Percentiles rank a stretch among this genome's conserved stretches.
phyloP scores from a whole-genome alignment of 2,113 vertebrate species.

The Eudyptes chrysolophus region DNA sequence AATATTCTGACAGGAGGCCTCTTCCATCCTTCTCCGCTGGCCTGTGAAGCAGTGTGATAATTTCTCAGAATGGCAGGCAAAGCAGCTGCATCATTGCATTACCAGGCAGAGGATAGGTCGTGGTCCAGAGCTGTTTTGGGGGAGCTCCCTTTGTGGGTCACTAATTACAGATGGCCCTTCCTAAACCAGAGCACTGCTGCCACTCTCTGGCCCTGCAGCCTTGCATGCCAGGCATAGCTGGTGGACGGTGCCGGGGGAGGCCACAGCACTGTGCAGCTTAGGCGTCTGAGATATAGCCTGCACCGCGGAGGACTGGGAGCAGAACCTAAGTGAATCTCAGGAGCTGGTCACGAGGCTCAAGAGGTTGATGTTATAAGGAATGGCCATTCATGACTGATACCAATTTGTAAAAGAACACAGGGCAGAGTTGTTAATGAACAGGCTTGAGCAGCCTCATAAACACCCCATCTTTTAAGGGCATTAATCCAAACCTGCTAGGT shows the following conservation, averaged over 20 bases:
- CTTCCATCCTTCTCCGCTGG: not conserved
- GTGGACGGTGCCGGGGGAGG: too few species aligned
- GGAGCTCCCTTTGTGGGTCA: not conserved
- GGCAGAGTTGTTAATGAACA: not conserved
- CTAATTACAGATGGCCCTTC: not conserved
- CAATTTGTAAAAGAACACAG: not conserved
- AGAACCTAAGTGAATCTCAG: not conserved
- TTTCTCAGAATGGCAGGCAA: not conserved
- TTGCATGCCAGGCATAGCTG: not conserved
- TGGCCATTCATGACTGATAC: not conserved
- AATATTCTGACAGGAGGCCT: not conserved
- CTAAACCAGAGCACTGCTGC: not conserved
- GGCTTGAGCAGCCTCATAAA: not conserved
- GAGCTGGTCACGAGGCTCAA: not conserved
- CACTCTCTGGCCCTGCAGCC: not conserved
- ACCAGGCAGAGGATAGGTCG: not conserved
- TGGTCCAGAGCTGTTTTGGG: not conserved
- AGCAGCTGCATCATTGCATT: too few species aligned
- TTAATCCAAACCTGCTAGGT: not conserved
- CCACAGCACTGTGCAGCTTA: rapidly evolving
- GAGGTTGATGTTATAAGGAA: not conserved
- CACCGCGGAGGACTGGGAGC: not conserved
- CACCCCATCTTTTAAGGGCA: not conserved
- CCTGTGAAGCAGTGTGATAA: not conserved
- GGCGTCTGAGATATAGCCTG: not conserved